Base-by-base conservation (phyloP, 2,797 vertebrate species). In the Etheostoma nigrum region DNA sequence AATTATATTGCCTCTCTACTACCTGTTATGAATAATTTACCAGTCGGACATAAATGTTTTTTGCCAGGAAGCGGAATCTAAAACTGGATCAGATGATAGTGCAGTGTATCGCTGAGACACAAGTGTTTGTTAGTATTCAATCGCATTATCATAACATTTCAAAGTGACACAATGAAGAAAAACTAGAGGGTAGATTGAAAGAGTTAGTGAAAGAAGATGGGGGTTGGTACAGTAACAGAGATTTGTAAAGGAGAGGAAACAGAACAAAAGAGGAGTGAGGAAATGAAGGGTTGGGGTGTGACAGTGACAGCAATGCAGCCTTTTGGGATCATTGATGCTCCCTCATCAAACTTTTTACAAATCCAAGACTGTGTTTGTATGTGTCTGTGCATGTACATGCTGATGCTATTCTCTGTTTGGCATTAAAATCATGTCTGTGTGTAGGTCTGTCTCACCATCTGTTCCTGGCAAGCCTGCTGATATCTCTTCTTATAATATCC, bases 371-470 rank as follows among this genome's bases (percentile, higher is more conserved):
- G 76, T 82, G 76, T 82, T 75, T 85, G 62, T 85, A 59, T 87
- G 77, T 70, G 74, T 70, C 57, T 60, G 49, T 75, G 76, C 57
- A 77, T 81, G 78, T 85, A 76, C 81, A 82, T 42, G 72, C 59
- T 79, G 76, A 84, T 64, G 63, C 66, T 76, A 64, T 86, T 87
- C 70, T 79, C 76, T 76, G 82, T 88, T 84, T 93, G 90, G 88
- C 93, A 94, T 88, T 77, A 91, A 82, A 86, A 91, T 76, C 75
- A 82, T 86, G 90, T 92, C 89, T 92, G 88, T 88, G 89, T 36
- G 62, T 84, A 82, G 88, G 90, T 90, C 82, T 57, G 88, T 91
- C 89, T 91, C 79, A 88, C 94, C 94, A 95, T 95, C 94, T 95
- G 94, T 89, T 94, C 91, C 85, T 86, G 87, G 90, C 87, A 79